Evolutionary conservation across 2,113 vertebrate species (phyloP).

Genomic region (Galbula dea): DNA sequence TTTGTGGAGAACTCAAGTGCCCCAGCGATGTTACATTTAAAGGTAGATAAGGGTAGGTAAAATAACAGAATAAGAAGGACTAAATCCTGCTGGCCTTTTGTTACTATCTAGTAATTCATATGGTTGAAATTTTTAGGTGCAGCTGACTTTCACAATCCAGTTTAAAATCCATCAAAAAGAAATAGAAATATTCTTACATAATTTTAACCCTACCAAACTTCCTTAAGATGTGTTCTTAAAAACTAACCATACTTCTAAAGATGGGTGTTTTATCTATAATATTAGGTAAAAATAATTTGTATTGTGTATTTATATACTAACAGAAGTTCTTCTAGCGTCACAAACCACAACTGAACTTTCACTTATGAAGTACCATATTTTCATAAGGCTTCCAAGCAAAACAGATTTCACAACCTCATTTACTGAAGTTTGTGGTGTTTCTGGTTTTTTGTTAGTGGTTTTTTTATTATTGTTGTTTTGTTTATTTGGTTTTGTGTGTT

Average conservation of each 20-base stretch:
- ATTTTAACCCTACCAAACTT: not conserved
- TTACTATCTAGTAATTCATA: not conserved
- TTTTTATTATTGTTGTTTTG: too few relatives aligned
- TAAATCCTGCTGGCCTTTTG: not conserved
- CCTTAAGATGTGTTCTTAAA: not conserved
- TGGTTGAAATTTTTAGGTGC: not conserved
- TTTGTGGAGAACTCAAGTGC: not conserved
- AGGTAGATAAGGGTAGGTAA: not conserved
- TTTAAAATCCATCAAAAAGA: not conserved
- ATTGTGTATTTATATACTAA: not conserved
- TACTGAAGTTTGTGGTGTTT: not conserved
- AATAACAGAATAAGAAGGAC: not conserved
- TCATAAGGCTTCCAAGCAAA: not conserved
- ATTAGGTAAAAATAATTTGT: not conserved
- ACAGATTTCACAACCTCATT: not conserved
- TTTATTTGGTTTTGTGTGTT: not conserved
- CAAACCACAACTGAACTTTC: not conserved
- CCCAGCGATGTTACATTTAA: not conserved
- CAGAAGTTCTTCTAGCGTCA: not conserved
- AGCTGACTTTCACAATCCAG: not conserved
- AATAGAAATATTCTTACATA: not conserved
- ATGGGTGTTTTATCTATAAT: not conserved
- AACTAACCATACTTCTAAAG: not conserved
- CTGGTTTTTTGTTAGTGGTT: too few relatives aligned
- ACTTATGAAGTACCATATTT: not conserved